Evolutionary conservation across 2,113 vertebrate genomes (phyloP).

Genomic region (Ptyas mucosa): DNA sequence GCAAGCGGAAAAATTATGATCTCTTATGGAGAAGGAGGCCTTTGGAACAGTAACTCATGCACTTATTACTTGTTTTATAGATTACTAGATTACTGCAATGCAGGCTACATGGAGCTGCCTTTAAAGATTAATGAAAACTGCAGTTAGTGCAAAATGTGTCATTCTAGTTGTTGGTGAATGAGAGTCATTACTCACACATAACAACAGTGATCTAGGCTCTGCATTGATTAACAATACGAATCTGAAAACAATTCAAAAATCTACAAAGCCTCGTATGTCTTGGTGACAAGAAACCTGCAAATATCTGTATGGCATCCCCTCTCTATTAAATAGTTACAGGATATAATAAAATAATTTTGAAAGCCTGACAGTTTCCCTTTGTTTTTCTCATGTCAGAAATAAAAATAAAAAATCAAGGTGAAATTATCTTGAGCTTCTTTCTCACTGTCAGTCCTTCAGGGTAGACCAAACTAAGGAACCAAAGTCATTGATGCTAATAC

Average conservation of each 20-base stretch:
- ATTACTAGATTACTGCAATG: not conserved
- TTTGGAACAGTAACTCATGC: not conserved
- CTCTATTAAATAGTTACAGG: not conserved
- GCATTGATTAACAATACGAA: not conserved
- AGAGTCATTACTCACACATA: not conserved
- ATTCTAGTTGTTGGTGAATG: not conserved
- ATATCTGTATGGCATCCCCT: not conserved
- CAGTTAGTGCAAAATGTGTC: not conserved
- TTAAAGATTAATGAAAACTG: not conserved
- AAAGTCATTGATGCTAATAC: not conserved
- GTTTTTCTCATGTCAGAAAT: not conserved
- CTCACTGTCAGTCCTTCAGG: not conserved
- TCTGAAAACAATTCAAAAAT: not conserved
- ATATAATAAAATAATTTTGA: not conserved
- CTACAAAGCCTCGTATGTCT: not conserved
- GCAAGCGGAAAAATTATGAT: not conserved
- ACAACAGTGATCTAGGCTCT: not conserved
- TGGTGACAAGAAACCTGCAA: not conserved
- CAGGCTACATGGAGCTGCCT: not conserved
- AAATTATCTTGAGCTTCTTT: not conserved
- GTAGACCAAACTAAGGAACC: not conserved
- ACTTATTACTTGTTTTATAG: not conserved
- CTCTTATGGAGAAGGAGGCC: not conserved
- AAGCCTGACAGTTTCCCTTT: not conserved
- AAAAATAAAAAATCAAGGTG: not conserved